These are phyloP conservation scores for Notamacropus eugenii DNA, from an alignment of 2,797 vertebrate species.

Conservation along the genomic window DNA sequence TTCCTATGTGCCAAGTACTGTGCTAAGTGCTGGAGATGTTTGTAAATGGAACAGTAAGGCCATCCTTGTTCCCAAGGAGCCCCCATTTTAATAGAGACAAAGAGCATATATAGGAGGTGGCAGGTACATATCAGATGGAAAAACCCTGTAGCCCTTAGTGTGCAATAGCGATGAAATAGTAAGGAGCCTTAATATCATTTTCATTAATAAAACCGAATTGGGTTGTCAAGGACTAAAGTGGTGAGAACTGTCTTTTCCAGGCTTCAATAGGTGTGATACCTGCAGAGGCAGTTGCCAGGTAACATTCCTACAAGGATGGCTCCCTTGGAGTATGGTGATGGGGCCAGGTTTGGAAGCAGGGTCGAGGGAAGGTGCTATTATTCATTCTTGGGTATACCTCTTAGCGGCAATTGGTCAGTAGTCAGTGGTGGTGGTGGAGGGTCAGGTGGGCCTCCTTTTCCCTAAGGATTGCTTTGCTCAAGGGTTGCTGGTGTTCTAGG, in stretches of 20 bases:
- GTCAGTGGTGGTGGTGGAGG: neutral
- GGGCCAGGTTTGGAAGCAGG: neutral
- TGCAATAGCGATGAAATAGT: neutral
- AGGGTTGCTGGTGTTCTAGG: neutral
- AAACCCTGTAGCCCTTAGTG: neutral
- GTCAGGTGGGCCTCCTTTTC: no score
- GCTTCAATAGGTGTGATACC: neutral
- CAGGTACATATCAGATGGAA: neutral
- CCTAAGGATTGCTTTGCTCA: neutral
- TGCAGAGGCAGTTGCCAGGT: neutral
- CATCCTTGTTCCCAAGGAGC: neutral
- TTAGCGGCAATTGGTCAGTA: neutral
- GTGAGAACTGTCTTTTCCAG: neutral
- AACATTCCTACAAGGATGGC: neutral
- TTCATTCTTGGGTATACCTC: neutral
- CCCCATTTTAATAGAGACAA: neutral
- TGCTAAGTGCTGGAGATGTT: neutral
- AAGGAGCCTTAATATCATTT: neutral
- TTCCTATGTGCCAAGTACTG: neutral
- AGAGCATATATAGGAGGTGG: neutral
- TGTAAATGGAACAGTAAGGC: neutral
- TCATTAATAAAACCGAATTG: neutral
- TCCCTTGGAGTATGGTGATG: neutral
- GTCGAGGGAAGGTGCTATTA: neutral
- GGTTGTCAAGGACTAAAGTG: neutral